phyloP scores from a whole-genome alignment of 2,113 vertebrate genomes.

The Taurulus bubalis region DNA sequence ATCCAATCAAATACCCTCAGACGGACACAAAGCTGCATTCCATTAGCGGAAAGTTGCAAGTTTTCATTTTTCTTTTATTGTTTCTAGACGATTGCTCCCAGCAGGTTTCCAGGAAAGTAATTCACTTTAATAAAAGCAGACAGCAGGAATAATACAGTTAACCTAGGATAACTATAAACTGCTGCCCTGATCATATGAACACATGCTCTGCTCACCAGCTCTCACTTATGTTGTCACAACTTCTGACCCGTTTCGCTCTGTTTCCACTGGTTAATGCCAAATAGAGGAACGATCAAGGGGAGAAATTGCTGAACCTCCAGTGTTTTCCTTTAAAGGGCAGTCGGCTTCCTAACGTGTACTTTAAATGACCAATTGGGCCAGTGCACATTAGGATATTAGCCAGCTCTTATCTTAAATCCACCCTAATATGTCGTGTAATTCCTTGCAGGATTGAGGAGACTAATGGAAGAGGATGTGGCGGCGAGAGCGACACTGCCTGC shows the following conservation, averaged over 20 bases:
- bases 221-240: conserved; percentile 61
- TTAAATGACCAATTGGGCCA: conserved; percentile 38
- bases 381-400: conserved; percentile 48
- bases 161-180: conserved; percentile 67
- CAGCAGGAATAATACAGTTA: conserved; percentile 72
- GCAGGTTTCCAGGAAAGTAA: conserved; percentile 67
- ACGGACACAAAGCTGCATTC: conserved; percentile 34
- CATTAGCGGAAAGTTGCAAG: conserved; percentile 47
- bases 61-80: conserved; percentile 63
- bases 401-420: conserved; percentile 34
- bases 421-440: conserved; percentile 1
- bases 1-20: conserved; percentile 45
- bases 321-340: conserved; percentile 57
- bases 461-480: neutral
- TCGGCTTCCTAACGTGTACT: conserved; percentile 27
- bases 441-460: conserved; percentile 8
- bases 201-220: conserved; percentile 49
- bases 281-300: conserved; percentile 55
- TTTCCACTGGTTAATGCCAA: conserved; percentile 66
- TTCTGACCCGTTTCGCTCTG: conserved; percentile 51
- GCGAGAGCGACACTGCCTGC: neutral
- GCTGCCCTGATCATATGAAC: conserved; percentile 48
- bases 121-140: conserved; percentile 68
- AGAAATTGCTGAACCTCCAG: conserved; percentile 45
- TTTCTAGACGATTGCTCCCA: conserved; percentile 68